Evolutionary conservation across 2,113 vertebrate species (phyloP).

Genomic region (Elaphurus davidianus): DNA sequence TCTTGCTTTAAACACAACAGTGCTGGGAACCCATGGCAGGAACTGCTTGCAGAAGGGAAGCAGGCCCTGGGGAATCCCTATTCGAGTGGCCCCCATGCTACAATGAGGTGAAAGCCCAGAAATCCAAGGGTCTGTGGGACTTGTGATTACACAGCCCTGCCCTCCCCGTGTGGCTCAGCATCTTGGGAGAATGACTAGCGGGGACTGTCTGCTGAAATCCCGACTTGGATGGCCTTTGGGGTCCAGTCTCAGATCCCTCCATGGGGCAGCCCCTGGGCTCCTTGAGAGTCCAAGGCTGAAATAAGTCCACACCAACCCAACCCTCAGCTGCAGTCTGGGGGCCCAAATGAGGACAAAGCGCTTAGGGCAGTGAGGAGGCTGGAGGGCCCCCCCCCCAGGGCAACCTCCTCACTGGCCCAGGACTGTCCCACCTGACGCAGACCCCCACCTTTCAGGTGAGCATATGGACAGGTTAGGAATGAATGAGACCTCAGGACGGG

Average conservation of each 20-base stretch:
- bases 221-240: rapidly evolving
- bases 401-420: background rate
- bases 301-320: background rate
- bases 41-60: background rate
- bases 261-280: background rate
- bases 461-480: background rate
- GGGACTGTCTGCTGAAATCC: background rate
- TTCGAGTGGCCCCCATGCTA: background rate
- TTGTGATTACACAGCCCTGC: rapidly evolving
- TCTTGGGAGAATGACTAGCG: rapidly evolving
- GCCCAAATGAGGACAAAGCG: rapidly evolving
- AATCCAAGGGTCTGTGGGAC: background rate
- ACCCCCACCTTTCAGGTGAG: background rate
- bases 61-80: rapidly evolving
- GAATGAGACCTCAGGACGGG: background rate
- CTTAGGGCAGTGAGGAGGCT: background rate
- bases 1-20: background rate
- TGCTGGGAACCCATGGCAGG: rapidly evolving
- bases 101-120: rapidly evolving
- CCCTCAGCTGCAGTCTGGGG: background rate
- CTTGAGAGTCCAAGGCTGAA: background rate
- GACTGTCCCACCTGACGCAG: rapidly evolving
- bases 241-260: rapidly evolving
- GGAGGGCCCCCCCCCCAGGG: background rate
- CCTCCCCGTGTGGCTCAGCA: background rate